Base-by-base conservation (phyloP, 2,888 invertebrate genomes). In the Piscicola geometra region DNA sequence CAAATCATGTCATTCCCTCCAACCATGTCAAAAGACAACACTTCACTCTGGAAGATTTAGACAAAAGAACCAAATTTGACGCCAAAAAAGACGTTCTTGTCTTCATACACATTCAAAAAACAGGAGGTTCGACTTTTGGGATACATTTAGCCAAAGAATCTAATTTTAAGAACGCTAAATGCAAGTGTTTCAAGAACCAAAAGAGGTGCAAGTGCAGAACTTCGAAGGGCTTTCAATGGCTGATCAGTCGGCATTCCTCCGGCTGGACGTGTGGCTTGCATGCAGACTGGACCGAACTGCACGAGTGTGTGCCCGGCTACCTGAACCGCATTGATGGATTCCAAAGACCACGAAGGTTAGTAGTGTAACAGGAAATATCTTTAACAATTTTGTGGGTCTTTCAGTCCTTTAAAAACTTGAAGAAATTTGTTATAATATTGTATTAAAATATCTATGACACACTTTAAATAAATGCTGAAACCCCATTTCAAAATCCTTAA, bases 51-150 rank as follows among this genome's bases (percentile, higher is more conserved):
- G 33, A 70, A 33, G 78, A 77, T 50, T 52, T 78, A 1, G 68
- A 69, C 25, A 71, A 76, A 32, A 68, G 75, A 32, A 78, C 69
- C 50, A 70, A 66, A 25, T 77, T 78, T 41, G 75, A 78, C 50
- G 66, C 52, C 9, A 71, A 75, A 18, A 52, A 93, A 83, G 98
- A 99, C 88, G 98, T 99, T 76, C 92, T 99, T 89, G 97, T 99
- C 75, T 90, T 99, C 89, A 88, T 99, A 81, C 98, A 99, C 86
- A 97, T 99, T 86, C 99, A 99, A 87, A 99, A 99, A 88, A 99
- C 98, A 74, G 98, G 98, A 75, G 99, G 99, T 36, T 98, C 98
- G 60, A 86, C 94, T 9, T 98, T 99, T 85, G 99, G 98, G 75
- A 91, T 92, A 84, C 96, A 97, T 87, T 89, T 99, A 81, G 97